Evolutionary conservation across 1,140 invertebrate genomes (phyloP).

Genomic region (Drosophila lacertosa): DNA sequence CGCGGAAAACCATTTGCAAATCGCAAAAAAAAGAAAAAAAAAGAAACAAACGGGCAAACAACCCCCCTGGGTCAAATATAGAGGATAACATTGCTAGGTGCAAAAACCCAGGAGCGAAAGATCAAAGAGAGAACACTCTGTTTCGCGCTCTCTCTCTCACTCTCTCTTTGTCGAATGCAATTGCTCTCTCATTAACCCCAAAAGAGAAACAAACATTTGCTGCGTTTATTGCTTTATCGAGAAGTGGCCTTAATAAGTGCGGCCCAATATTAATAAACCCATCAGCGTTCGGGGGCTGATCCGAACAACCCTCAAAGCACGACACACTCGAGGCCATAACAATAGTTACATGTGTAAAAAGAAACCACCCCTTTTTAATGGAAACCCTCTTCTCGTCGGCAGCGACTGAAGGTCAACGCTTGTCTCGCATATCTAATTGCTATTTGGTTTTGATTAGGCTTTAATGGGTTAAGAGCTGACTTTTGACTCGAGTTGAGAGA

Average conservation of each 20-base stretch:
- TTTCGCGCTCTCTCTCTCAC: background rate
- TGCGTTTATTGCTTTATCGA: slow-evolving; percentile 68
- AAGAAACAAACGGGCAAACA: slow-evolving; percentile 19
- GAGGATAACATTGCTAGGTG: slow-evolving; percentile 5
- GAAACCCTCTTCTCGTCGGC: slow-evolving; percentile 41
- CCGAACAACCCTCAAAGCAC: slow-evolving; percentile 56
- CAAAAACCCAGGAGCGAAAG: slow-evolving; percentile 7
- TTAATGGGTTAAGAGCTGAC: slow-evolving; percentile 78
- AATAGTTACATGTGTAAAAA: slow-evolving; percentile 70
- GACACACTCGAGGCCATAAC: slow-evolving; percentile 52
- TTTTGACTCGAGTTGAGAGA: slow-evolving; percentile 49
- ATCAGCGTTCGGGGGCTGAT: slow-evolving; percentile 58
- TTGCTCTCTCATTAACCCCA: slow-evolving; percentile 59
- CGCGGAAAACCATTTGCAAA: slow-evolving; percentile 82
- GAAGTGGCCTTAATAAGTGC: slow-evolving; percentile 41
- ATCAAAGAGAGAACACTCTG: slow-evolving; percentile 12
- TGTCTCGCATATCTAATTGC: slow-evolving; percentile 67
- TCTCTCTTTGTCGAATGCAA: background rate
- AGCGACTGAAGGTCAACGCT: slow-evolving; percentile 63
- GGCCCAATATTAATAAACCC: slow-evolving; percentile 67
- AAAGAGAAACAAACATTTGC: slow-evolving; percentile 64
- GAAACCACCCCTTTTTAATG: slow-evolving; percentile 49
- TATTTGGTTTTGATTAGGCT: slow-evolving; percentile 73
- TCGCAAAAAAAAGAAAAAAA: slow-evolving; percentile 49
- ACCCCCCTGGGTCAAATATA: slow-evolving; percentile 3